These are phyloP conservation scores for Cuculus canorus DNA, from an alignment of 2,797 vertebrate genomes.

Conservation along the genomic window DNA sequence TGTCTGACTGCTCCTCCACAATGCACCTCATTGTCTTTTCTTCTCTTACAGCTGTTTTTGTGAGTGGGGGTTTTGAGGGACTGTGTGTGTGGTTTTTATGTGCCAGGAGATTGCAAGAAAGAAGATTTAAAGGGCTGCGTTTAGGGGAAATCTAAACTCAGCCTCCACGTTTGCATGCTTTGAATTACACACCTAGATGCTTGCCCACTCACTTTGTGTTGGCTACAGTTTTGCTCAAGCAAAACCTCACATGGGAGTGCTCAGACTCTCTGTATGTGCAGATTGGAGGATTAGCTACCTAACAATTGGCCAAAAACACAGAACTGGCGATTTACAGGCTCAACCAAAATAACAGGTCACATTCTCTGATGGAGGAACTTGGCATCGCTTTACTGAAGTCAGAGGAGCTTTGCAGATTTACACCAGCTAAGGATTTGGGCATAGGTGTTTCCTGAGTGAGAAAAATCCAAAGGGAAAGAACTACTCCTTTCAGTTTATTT, in stretches of 20 bases:
- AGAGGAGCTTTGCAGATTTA: conserved; percentile 55
- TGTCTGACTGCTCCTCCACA: conserved; percentile 52
- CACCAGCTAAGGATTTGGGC: conserved; percentile 44
- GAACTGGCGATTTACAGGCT: background rate
- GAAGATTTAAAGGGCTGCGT: background rate
- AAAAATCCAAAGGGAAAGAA: conserved; percentile 52
- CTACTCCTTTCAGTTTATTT: conserved; percentile 44
- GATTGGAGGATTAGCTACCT: conserved; percentile 34
- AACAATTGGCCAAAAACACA: conserved; percentile 42
- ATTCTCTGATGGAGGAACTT: conserved; percentile 18
- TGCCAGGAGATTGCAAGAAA: background rate
- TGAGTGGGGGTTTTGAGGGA: background rate
- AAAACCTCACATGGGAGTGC: conserved; percentile 6
- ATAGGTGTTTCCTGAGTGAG: conserved; percentile 64
- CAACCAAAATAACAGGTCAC: conserved; percentile 24
- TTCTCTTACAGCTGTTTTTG: conserved; percentile 52
- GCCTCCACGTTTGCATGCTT: background rate
- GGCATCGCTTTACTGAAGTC: background rate
- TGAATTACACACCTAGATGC: conserved; percentile 23
- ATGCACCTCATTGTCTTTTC: conserved; percentile 31
- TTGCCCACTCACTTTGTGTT: conserved; percentile 43
- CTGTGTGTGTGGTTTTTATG: background rate
- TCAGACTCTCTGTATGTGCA: conserved; percentile 27
- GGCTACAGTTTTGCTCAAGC: background rate
- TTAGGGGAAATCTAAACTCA: conserved; percentile 10